phyloP scores from a whole-genome alignment of 2,113 vertebrate species.

The Epinephelus cyanopodus region DNA sequence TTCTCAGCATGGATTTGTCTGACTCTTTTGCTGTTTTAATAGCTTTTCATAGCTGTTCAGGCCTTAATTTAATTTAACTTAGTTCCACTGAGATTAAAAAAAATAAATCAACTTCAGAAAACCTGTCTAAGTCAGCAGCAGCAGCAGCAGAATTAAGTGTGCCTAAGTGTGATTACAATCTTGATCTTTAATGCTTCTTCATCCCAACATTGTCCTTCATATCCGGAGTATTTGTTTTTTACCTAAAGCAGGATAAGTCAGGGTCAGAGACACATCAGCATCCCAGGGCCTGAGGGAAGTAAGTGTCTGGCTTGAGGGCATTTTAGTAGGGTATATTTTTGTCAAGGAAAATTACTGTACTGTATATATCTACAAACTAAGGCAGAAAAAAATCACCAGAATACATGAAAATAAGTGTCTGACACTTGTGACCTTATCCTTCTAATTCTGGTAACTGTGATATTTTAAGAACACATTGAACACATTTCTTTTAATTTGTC shows the following conservation, averaged over 20 bases:
- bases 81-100: conserved; percentile 2
- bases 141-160: conserved; percentile 3
- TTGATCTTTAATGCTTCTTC: neutral
- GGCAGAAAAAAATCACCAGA: too few relatives aligned
- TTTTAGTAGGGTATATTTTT: neutral
- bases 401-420: too few relatives aligned
- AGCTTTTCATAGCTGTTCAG: conserved; percentile 18
- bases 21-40: conserved; percentile 1
- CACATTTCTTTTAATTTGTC: too few relatives aligned
- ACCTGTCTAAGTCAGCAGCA: neutral
- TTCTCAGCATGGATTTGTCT: conserved; percentile 17
- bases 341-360: neutral
- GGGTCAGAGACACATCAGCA: neutral
- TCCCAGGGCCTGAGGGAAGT: neutral
- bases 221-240: neutral
- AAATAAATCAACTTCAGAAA: conserved; percentile 6
- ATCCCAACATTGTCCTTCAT: conserved; percentile 6
- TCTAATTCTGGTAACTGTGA: too few relatives aligned
- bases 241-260: neutral
- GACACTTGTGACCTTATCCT: too few relatives aligned
- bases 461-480: too few relatives aligned
- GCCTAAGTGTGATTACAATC: conserved; percentile 29
- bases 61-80: conserved; percentile 19
- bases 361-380: too few relatives aligned
- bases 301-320: neutral